Evolutionary conservation across 2,888 invertebrate genomes (phyloP), one percentile per base, ranked within the genome.

Genomic region (Cheilosia soror): DNA sequence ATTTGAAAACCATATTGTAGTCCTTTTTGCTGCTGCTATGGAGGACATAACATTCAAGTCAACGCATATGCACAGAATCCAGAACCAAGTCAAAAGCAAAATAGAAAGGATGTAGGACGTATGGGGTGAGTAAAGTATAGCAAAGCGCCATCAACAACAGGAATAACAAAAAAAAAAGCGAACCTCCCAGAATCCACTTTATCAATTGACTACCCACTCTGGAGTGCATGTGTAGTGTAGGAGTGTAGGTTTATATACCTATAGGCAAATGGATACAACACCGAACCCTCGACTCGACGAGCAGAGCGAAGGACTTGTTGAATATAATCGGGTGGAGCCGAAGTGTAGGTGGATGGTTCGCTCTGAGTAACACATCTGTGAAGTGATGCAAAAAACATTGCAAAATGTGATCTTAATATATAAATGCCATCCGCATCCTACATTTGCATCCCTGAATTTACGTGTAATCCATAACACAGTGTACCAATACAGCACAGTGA

Each of bases 321-420:
- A 62, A 78, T 63, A 51, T 6, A 20, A 58, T 31, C 60, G 15
- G 11, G 20, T 2, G 13, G 49, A 4, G n/a, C 4, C n/a, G 37
- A 1, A 31, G 20, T 27, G 37, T 11, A 20, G 47, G 7, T 47
- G 47, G 44, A 25, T 44, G 9, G 13, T n/a, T 31, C 44, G 11
- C 53, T 71, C 49, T 58, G 37, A 58, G 71, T 71, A 71, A 72
- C 62, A 60, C 77, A 77, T 69, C 68, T 68, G 68, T 69, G 60
- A 42, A 25, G 29, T 69, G 77, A 63, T 78, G 77, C 77, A 62
- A 78, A 77, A 78, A 78, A 78, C 77, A 69, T 69, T 78, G 69
- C 27, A 55, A 78, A 69, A 78, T 78, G 62, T 29, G 47, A 78
- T 78, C 53, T 63, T 69, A 63, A 68, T 78, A 68, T 78, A 69